These are phyloP conservation scores for Habroteleia sp. DNA, from an alignment of 2,888 invertebrate species.

Conservation along the genomic window DNA sequence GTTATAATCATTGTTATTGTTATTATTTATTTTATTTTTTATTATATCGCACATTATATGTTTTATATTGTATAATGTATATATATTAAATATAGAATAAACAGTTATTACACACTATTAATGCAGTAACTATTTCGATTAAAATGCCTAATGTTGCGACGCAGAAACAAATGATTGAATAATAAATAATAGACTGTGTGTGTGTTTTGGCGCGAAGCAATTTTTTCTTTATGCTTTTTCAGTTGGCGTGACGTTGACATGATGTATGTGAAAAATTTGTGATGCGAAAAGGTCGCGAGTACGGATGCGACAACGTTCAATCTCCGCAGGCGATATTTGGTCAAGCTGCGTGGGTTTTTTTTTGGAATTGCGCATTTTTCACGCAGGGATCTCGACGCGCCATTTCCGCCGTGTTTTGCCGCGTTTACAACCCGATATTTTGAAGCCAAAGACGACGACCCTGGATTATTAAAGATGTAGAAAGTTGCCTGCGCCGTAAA, in stretches of 20 bases:
- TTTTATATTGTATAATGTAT: too few relatives aligned
- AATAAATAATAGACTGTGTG: conserved; percentile 36
- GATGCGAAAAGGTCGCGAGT: conserved; percentile 35
- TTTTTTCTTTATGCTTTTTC: conserved; percentile 5
- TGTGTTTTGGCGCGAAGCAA: conserved; percentile 1
- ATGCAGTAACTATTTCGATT: not conserved
- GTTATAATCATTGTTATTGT: too few relatives aligned
- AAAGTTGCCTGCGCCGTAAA: conserved; percentile 65
- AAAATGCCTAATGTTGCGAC: conserved; percentile 7
- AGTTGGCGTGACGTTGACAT: conserved; percentile 7
- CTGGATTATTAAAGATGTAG: conserved; percentile 69
- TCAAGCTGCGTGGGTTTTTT: conserved; percentile 26
- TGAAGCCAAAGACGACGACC: conserved; percentile 43
- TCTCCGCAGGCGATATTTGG: conserved; percentile 40
- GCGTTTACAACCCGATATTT: conserved; percentile 60
- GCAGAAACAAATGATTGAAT: conserved; percentile 24
- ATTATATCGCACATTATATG: too few relatives aligned
- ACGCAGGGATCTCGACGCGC: conserved; percentile 24
- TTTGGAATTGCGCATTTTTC: conserved; percentile 53
- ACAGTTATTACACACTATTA: too few relatives aligned
- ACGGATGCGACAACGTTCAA: conserved; percentile 35
- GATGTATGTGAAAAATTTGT: conserved; percentile 34
- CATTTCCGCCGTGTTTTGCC: conserved; percentile 58
- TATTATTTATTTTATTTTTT: too few relatives aligned
- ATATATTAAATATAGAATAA: too few relatives aligned